phyloP scores from a whole-genome alignment of 2,888 invertebrate genomes.

The Lasioglossum leucozonium region DNA sequence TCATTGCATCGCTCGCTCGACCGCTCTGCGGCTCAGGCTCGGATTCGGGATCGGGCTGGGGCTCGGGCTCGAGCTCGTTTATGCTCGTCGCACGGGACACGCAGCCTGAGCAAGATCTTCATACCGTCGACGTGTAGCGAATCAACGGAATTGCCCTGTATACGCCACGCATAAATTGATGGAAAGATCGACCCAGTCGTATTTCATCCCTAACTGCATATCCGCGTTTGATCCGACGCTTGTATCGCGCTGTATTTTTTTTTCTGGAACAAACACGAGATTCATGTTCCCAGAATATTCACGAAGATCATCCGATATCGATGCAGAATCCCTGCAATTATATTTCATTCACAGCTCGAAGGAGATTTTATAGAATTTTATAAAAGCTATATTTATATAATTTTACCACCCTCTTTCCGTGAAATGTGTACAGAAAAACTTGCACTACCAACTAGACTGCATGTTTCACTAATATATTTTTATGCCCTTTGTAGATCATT shows the following conservation, averaged over 20 bases:
- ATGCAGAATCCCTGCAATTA: not conserved
- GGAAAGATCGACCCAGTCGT: slow-evolving; percentile 28
- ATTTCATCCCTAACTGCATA: not conserved
- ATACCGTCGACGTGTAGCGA: slow-evolving; percentile 33
- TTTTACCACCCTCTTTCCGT: not conserved
- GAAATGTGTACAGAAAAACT: not conserved
- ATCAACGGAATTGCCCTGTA: slow-evolving; percentile 6
- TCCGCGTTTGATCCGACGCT: not conserved
- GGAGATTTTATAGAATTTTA: not conserved
- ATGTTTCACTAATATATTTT: no score
- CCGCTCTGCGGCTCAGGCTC: slow-evolving; percentile 78
- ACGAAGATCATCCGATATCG: not conserved
- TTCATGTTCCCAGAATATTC: not conserved
- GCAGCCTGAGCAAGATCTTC: slow-evolving; percentile 80
- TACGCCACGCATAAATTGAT: slow-evolving; percentile 40
- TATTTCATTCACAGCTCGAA: not conserved
- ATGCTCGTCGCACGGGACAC: slow-evolving; percentile 85
- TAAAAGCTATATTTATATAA: not conserved
- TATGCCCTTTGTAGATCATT: no score
- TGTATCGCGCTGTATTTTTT: not conserved
- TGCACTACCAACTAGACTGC: not conserved
- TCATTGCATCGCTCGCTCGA: slow-evolving; percentile 84
- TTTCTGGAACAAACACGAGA: not conserved
- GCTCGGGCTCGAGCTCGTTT: slow-evolving; percentile 80
- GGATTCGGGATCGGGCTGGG: not conserved